These are phyloP conservation scores for Bactericera cockerelli DNA, from an alignment of 1,140 invertebrate species.

Conservation along the genomic window DNA sequence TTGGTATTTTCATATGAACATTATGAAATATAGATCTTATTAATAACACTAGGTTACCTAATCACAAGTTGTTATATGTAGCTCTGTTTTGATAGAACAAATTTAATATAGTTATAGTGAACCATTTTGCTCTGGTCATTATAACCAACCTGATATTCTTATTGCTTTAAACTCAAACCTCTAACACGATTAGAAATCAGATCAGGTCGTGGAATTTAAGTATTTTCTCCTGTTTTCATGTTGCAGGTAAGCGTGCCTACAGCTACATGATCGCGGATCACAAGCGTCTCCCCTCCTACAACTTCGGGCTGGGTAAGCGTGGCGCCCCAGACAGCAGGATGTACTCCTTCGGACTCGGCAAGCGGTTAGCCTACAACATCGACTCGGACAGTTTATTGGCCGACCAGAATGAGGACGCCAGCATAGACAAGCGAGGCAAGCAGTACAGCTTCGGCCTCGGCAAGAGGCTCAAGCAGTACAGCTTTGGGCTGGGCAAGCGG, in stretches of 20 bases:
- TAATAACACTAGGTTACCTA: too few relatives aligned
- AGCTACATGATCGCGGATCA: neutral
- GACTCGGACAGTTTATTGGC: neutral
- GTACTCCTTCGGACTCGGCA: neutral
- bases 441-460: neutral
- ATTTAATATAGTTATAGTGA: too few relatives aligned
- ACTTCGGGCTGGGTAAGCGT: neutral
- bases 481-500: neutral
- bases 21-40: too few relatives aligned
- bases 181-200: too few relatives aligned
- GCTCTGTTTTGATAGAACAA: too few relatives aligned
- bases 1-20: too few relatives aligned
- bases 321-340: neutral
- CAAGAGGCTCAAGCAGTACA: neutral
- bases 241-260: neutral
- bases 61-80: too few relatives aligned
- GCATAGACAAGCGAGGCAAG: neutral
- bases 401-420: neutral
- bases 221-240: neutral
- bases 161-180: too few relatives aligned
- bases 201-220: too few relatives aligned
- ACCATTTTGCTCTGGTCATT: too few relatives aligned
- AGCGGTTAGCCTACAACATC: too few relatives aligned
- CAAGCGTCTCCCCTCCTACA: slow-evolving; percentile 4
- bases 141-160: too few relatives aligned